Evolutionary conservation across 2,797 vertebrate species (phyloP), one percentile per base, ranked within the genome.

Genomic region (Acrocephalus scirpaceus): DNA sequence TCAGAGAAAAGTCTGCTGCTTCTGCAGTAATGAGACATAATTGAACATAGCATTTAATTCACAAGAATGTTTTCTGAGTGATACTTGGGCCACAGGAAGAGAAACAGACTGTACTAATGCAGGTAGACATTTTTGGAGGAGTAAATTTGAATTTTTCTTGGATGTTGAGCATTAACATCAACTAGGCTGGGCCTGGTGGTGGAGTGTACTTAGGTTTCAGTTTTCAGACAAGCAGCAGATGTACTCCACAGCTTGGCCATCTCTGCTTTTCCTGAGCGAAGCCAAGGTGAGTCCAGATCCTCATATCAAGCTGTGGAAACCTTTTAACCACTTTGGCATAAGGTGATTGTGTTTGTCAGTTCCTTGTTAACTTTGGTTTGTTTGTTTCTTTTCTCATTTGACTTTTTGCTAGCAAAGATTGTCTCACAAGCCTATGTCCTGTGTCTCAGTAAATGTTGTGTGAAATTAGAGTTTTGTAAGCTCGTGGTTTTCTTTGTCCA

Each of bases 361-460:
- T 83, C 38, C 16, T n/a, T 66, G n/a, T 70, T 70, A 19, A 40
- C 48, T 76, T 87, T 13, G 32, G 10, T 30, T 42, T 53, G 5
- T 13, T 56, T 26, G 8, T 56, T 56, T 60, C 32, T 16, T 48
- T 8, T 13, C 32, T 51, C 36, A 50, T 20, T 50, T 82, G 38
- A 9, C 12, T 88, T 88, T 47, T 66, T 34, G 25, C 57, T 78
- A 29, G n/a, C 34, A 32, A 54, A 88, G 27, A 53, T 23, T 32
- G 69, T 20, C 19, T 90, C 58, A 16, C 23, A 23, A 82, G n/a
- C 32, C 34, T 6, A 0, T 50, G 54, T 53, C 64, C 34, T 22
- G 3, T 19, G 53, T 84, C 32, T 81, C 34, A 34, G 73, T 45
- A 93, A 93, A 84, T 88, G 80, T 88, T 77, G 80, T 93, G 94